phyloP scores from a whole-genome alignment of 23 tunicate species.

The Pegea sp. region DNA sequence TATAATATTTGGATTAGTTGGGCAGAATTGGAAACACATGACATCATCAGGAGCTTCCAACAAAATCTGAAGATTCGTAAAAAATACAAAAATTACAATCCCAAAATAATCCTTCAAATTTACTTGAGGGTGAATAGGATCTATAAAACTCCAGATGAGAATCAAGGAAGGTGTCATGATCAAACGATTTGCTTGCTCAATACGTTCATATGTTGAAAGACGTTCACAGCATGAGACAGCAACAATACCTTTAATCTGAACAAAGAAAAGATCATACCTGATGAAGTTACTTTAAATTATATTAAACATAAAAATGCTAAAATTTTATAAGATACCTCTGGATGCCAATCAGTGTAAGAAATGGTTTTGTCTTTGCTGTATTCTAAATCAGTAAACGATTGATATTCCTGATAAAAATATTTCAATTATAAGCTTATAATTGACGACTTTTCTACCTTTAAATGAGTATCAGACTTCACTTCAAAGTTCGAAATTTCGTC shows the following conservation, averaged over 20 bases:
- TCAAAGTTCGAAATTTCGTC: constrained; percentile 81
- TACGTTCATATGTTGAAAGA: constrained; percentile 47
- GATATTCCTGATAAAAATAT: constrained; percentile 49
- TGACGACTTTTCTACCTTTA: constrained; percentile 15
- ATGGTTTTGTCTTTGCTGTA: constrained; percentile 82
- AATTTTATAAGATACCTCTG: constrained; percentile 16
- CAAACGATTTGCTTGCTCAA: constrained; percentile 49
- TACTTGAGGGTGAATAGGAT: constrained; percentile 98
- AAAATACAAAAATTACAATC: not conserved
- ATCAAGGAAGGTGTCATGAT: constrained; percentile 56
- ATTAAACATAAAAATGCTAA: not conserved
- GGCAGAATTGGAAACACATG: constrained; percentile 63
- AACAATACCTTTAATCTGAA: constrained; percentile 76
- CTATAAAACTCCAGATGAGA: constrained; percentile 92
- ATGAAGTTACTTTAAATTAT: not conserved
- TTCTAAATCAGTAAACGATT: constrained; percentile 82
- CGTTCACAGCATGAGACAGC: constrained; percentile 81
- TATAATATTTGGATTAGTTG: constrained; percentile 78
- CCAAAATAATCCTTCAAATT: not conserved
- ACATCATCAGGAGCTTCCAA: constrained; percentile 94
- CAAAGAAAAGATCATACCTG: not conserved
- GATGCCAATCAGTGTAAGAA: constrained; percentile 94
- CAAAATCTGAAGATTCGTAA: constrained; percentile 21
- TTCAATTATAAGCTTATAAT: constrained; percentile 1
- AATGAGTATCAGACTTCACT: constrained; percentile 68